These are phyloP conservation scores for Oxytorus armatus DNA, from an alignment of 2,888 invertebrate genomes.

Conservation along the genomic window DNA sequence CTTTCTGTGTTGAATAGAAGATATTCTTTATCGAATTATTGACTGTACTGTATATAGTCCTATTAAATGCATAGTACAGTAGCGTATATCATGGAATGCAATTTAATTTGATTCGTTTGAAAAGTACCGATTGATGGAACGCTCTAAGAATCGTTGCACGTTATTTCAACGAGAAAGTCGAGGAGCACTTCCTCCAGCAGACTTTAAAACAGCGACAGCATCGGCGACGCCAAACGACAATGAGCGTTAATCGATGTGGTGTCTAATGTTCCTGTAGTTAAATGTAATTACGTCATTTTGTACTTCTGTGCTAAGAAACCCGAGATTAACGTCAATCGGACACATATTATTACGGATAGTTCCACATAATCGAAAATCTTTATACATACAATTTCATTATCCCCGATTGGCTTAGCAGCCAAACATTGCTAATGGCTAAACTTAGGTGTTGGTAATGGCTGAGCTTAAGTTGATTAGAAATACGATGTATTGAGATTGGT, in stretches of 20 bases:
- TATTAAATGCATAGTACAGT: slow-evolving; percentile 11
- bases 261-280: slow-evolving; percentile 15
- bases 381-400: too few species aligned
- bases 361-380: too few species aligned
- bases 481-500: too few species aligned
- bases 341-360: too few species aligned
- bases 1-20: slow-evolving; percentile 11
- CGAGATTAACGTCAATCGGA: too few species aligned
- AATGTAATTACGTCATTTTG: slow-evolving; percentile 28
- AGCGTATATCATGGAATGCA: slow-evolving; percentile 12
- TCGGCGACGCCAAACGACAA: slow-evolving; percentile 14
- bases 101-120: slow-evolving; percentile 51
- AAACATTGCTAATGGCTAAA: too few species aligned
- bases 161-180: slow-evolving; percentile 55
- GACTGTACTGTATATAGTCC: slow-evolving; percentile 13
- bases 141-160: slow-evolving; percentile 37
- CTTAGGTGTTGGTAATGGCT: too few species aligned
- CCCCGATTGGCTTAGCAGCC: too few species aligned
- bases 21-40: slow-evolving; percentile 15
- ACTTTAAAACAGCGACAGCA: slow-evolving; percentile 21
- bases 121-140: slow-evolving; percentile 33
- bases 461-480: too few species aligned
- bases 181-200: slow-evolving; percentile 31
- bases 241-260: slow-evolving; percentile 35
- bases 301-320: not conserved